Evolutionary conservation across 2,113 vertebrate genomes (phyloP), one percentile per base, ranked within the genome.

Genomic region (Tringa solitaria): DNA sequence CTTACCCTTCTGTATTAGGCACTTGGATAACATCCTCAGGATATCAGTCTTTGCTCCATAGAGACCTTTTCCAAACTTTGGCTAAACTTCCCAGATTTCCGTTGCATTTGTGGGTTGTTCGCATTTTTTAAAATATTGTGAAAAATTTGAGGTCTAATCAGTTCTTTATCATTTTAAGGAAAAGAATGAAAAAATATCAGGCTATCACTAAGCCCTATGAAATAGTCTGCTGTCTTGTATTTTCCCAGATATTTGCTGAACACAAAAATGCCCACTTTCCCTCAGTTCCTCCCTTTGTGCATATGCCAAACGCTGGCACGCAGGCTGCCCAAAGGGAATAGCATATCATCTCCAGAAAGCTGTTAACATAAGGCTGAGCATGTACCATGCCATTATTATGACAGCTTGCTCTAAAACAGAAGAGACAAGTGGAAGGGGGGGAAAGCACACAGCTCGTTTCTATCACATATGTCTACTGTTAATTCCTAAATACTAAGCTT

Each of bases 311-410:
- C 30, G 57, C 79, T 97, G 96, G 96, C 96, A 89, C 14, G 8
- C 70, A 77, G 83, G 16, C 91, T 93, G 94, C 97, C 95, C 93
- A 60, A 67, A 70, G 96, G 97, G 97, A 98, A 97, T 96, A 96
- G 70, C 80, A 48, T 92, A 97, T 97, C 97, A 97, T 89, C 97
- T 96, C 84, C 32, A 27, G 90, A 93, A 97, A 97, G 95, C 54
- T 98, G 97, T 98, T 98, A 98, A 97, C 97, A 98, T 95, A 97
- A 97, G 97, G 97, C 95, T 97, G 94, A 97, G 95, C 88, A 91
- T 92, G 93, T 97, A 90, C 96, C 84, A n/a, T 95, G 97, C 95
- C 96, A 83, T 96, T 97, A 97, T 96, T 91, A 93, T 97, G 98
- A 98, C 97, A 98, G 96, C 82, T 96, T 96, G 86, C 91, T 97